Evolutionary conservation across 2,888 invertebrate genomes (phyloP).

Genomic region (Dexiosoma caninum): DNA sequence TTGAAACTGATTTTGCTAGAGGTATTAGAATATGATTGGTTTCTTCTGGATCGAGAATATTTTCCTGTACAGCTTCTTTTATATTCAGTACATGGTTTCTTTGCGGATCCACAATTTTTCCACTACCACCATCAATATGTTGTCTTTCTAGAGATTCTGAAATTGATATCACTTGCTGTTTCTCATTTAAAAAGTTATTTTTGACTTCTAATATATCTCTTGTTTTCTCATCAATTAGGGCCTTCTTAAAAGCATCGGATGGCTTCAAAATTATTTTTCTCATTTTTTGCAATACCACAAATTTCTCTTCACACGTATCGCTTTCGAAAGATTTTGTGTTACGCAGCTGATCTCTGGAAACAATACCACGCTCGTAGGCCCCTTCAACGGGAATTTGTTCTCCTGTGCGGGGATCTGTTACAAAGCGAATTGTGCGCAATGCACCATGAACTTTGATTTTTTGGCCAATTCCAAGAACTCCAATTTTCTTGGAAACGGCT

Average conservation of each 20-base stretch:
- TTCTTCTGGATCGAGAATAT: conserved; percentile 87
- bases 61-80: conserved; percentile 89
- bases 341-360: conserved; percentile 74
- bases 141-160: conserved; percentile 86
- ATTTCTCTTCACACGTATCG: conserved; percentile 83
- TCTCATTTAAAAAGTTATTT: conserved; percentile 80
- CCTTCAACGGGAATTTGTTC: conserved; percentile 88
- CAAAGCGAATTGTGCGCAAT: conserved; percentile 83
- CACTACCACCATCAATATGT: conserved; percentile 85
- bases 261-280: conserved; percentile 86
- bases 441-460: conserved; percentile 84
- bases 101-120: conserved; percentile 89
- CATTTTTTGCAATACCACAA: conserved; percentile 86
- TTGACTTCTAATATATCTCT: conserved; percentile 83
- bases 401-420: conserved; percentile 88
- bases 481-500: too few relatives aligned
- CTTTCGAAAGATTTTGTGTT: conserved; percentile 71
- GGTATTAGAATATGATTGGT: conserved; percentile 88
- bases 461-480: too few relatives aligned
- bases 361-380: conserved; percentile 88
- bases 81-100: conserved; percentile 89
- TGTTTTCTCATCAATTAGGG: conserved; percentile 87
- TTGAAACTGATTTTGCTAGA: conserved; percentile 86
- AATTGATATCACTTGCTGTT: conserved; percentile 83
- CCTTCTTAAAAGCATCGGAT: conserved; percentile 86